These are phyloP conservation scores for Anhinga anhinga DNA, from an alignment of 2,113 vertebrate species.

Conservation along the genomic window DNA sequence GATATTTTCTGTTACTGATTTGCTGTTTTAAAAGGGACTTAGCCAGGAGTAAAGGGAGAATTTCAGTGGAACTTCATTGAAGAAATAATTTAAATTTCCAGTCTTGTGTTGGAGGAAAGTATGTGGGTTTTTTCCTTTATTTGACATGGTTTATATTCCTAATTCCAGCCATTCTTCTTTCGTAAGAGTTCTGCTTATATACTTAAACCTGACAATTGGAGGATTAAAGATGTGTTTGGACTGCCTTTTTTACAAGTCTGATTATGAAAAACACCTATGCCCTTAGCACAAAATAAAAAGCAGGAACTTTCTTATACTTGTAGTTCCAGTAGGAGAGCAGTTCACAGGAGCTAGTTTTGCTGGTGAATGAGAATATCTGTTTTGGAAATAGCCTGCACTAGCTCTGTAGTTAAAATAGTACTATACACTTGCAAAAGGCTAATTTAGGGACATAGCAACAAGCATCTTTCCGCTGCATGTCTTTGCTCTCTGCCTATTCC, in stretches of 20 bases:
- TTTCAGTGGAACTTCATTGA: not conserved
- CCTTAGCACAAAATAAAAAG: not conserved
- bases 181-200: not conserved
- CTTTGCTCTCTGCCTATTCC: not conserved
- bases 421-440: not conserved
- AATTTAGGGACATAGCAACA: not conserved
- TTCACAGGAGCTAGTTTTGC: not conserved
- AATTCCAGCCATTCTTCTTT: not conserved
- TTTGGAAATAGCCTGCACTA: not conserved
- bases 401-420: not conserved
- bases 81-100: not conserved
- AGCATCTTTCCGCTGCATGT: not conserved
- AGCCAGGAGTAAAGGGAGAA: not conserved
- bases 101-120: not conserved
- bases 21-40: not conserved
- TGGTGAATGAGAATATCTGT: not conserved
- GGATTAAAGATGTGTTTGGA: not conserved
- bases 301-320: not conserved
- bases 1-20: not conserved
- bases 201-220: not conserved
- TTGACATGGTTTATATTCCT: not conserved
- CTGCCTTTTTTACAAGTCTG: not conserved
- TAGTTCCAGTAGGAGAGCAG: not conserved
- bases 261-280: not conserved
- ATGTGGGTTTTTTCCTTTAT: not conserved